Evolutionary conservation across 2,888 invertebrate species (phyloP).

Genomic region (Dynastes maya): DNA sequence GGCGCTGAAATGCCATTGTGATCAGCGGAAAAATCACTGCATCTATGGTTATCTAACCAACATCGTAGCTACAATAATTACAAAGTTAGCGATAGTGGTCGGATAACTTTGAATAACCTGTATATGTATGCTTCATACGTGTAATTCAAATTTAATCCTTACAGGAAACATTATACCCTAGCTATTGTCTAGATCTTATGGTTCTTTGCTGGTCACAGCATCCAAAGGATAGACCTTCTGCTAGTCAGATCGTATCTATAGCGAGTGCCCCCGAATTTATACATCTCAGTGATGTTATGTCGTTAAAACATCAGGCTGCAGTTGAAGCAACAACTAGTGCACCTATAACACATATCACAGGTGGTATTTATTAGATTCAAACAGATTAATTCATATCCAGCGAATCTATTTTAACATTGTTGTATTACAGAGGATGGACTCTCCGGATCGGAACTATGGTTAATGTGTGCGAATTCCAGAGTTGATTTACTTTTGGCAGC

Average conservation of each 20-base stretch:
- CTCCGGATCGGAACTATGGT: slow-evolving; percentile 82
- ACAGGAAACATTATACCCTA: slow-evolving; percentile 86
- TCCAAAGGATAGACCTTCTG: slow-evolving; percentile 90
- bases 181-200: slow-evolving; percentile 94
- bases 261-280: slow-evolving; percentile 94
- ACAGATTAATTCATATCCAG: background rate
- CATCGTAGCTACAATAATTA: too few relatives aligned
- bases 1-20: too few relatives aligned
- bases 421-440: slow-evolving; percentile 71
- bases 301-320: slow-evolving; percentile 79
- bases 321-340: slow-evolving; percentile 77
- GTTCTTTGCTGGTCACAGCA: slow-evolving; percentile 95
- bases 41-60: too few relatives aligned
- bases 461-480: slow-evolving; percentile 79
- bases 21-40: too few relatives aligned
- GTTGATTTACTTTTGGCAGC: slow-evolving; percentile 76
- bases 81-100: too few relatives aligned
- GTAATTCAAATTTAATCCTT: slow-evolving; percentile 47
- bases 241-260: slow-evolving; percentile 94
- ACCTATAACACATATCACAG: slow-evolving; percentile 71
- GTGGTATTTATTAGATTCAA: slow-evolving; percentile 60
- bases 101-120: too few relatives aligned
- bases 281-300: slow-evolving; percentile 86
- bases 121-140: background rate
- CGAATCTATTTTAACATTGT: slow-evolving; percentile 18